These are phyloP conservation scores for Sceliomorpha sp. DNA, from an alignment of 2,888 invertebrate genomes.

Conservation along the genomic window DNA sequence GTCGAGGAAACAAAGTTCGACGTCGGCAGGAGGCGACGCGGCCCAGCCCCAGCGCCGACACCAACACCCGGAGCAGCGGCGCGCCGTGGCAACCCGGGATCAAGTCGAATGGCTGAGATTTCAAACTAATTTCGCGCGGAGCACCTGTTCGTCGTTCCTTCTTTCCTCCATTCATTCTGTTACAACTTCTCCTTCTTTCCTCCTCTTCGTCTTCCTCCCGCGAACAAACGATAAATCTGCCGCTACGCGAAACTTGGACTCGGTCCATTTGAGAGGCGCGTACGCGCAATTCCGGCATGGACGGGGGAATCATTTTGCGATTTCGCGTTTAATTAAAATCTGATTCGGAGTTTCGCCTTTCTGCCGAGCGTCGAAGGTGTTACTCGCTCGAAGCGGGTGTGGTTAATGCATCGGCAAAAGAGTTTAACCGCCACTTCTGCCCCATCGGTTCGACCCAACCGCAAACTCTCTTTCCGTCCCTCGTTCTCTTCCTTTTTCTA, in stretches of 20 bases:
- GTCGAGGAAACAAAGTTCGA: constrained; percentile 48
- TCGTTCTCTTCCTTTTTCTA: constrained; percentile 3
- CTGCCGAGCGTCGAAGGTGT: constrained; percentile 49
- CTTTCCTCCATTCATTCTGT: constrained; percentile 20
- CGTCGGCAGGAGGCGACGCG: no score
- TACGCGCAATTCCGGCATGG: constrained; percentile 59
- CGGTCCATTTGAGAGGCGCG: constrained; percentile 53
- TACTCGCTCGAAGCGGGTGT: constrained; percentile 67
- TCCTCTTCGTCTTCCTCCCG: constrained; percentile 20
- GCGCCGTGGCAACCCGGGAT: constrained; percentile 20
- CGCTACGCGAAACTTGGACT: constrained; percentile 58
- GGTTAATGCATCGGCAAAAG: constrained; percentile 78
- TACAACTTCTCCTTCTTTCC: background rate
- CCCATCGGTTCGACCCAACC: constrained; percentile 54
- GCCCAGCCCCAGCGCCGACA: no score
- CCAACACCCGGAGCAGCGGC: no score
- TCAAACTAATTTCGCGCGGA: constrained; percentile 62
- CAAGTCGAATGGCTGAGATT: constrained; percentile 51
- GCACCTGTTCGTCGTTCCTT: constrained; percentile 58
- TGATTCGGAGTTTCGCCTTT: constrained; percentile 73
- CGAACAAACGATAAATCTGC: constrained; percentile 64
- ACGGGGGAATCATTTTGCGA: constrained; percentile 76
- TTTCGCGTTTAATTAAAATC: constrained; percentile 79
- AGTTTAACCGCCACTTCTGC: constrained; percentile 67
- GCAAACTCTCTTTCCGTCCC: constrained; percentile 39